phyloP scores from a whole-genome alignment of 2,113 vertebrate species.

The Heteronetta atricapilla region DNA sequence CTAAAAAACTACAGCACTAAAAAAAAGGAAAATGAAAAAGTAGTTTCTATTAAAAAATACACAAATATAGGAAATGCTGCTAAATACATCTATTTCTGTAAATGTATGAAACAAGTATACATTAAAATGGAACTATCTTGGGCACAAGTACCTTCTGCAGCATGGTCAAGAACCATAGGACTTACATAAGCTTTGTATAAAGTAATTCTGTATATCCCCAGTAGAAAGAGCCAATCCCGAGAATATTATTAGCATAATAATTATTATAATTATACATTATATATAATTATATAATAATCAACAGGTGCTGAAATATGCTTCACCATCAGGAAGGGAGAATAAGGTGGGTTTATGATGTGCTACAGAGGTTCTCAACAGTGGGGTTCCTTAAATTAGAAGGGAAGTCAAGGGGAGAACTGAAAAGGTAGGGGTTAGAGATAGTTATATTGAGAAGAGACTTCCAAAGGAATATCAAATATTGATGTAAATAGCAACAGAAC shows the following conservation, averaged over 20 bases:
- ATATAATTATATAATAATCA: too few species aligned
- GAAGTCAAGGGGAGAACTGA: neutral
- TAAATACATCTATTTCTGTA: neutral
- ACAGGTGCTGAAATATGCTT: neutral
- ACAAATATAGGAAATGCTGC: neutral
- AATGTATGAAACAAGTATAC: neutral
- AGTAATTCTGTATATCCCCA: neutral
- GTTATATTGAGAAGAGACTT: neutral
- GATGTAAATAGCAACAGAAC: neutral
- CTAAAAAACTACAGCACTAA: neutral
- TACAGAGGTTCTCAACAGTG: neutral
- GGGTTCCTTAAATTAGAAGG: neutral
- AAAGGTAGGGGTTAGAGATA: neutral
- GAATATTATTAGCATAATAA: neutral
- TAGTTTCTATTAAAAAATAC: neutral
- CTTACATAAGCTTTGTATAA: neutral
- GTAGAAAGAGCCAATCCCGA: neutral
- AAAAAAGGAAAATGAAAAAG: neutral
- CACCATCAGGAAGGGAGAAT: neutral
- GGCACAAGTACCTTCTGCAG: neutral
- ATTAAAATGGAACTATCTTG: neutral
- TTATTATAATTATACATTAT: too few species aligned
- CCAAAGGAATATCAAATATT: neutral
- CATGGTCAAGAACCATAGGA: neutral
- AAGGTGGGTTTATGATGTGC: neutral